These are phyloP conservation scores for Dascyllus trimaculatus DNA, from an alignment of 2,113 vertebrate species.

Conservation along the genomic window DNA sequence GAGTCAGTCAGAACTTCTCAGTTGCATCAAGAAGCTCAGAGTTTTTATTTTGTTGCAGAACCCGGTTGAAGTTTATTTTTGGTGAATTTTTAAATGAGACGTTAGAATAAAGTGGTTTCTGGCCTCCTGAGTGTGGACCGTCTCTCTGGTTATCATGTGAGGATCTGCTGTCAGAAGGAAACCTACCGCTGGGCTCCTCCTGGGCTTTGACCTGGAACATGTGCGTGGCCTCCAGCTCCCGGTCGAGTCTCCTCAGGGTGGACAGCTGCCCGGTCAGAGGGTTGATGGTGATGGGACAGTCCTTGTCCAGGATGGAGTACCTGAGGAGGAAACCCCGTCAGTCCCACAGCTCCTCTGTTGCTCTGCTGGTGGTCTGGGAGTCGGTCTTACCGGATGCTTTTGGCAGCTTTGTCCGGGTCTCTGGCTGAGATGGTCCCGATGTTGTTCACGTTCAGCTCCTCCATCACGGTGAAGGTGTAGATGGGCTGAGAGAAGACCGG, in stretches of 20 bases:
- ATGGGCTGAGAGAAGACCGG: slow-evolving; percentile 85
- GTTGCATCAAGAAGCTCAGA: no score
- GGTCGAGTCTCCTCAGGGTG: slow-evolving; percentile 87
- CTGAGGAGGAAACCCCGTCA: slow-evolving; percentile 68
- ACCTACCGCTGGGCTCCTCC: slow-evolving; percentile 85
- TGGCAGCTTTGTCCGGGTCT: slow-evolving; percentile 87
- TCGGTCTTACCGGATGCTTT: slow-evolving; percentile 83
- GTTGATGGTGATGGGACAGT: slow-evolving; percentile 84
- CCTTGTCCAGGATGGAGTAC: slow-evolving; percentile 85
- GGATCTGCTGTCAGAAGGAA: no score
- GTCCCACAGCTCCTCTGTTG: no score
- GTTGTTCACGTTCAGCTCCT: slow-evolving; percentile 79
- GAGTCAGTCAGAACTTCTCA: no score
- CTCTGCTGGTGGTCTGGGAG: no score
- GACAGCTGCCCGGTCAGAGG: slow-evolving; percentile 83
- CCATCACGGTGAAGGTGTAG: slow-evolving; percentile 87
- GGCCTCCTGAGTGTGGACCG: no score
- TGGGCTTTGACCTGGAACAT: slow-evolving; percentile 90
- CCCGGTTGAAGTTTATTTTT: no score
- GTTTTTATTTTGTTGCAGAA: no score
- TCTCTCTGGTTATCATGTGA: no score
- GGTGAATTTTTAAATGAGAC: no score
- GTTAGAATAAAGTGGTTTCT: no score
- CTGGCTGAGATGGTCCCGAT: slow-evolving; percentile 85
- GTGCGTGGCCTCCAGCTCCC: slow-evolving; percentile 88